Base-by-base conservation (phyloP, 2,888 invertebrate species). In the Sesamia inferens region DNA sequence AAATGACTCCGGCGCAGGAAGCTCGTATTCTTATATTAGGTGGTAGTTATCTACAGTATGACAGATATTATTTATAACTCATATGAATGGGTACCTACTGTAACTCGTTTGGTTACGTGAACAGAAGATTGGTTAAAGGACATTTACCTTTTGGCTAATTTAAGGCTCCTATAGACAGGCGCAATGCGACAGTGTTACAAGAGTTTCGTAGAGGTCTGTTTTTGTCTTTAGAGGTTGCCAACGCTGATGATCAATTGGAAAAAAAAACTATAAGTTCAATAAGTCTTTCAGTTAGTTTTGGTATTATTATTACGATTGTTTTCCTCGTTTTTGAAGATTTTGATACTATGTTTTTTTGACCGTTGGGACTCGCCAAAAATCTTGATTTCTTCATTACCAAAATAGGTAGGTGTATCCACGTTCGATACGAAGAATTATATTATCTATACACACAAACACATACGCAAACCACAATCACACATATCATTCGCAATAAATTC, bases 1-100 rank as follows among this genome's bases (percentile, higher is more conserved):
- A 88, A 90, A 84, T 80, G 68, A 47, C 62, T 71, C 44, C 48
- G 55, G 66, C 59, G 77, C 85, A 83, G 81, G 84, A 84, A 84
- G 73, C 78, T 79, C 74, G 68, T 74, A 84, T 84, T 84, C 78
- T 79, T 72, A 69, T 74, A 84, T 84, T 84, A 84, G 82, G 78
- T 76, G 66, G 70, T 67, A 59, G 71, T 67, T 79, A 83, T 78
- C 75, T 79, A 61, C 54, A 55, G 61, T 55, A 79, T 65, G 70
- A 68, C 67, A 78, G 55, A 42, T 58, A 54, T 54, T 54, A 51
- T 39, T 39, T 54, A 66, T 65, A 51, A 66, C 58, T 63, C 22
- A 79, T 61, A 78, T 59, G 54, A 61, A 44, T 44, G 24, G 39
- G 54, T 39, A 44, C 19, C 51, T 51, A 51, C 24, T 51, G 58